Evolutionary conservation across 2,797 vertebrate genomes (phyloP).

Genomic region (Podarcis lilfordi): DNA sequence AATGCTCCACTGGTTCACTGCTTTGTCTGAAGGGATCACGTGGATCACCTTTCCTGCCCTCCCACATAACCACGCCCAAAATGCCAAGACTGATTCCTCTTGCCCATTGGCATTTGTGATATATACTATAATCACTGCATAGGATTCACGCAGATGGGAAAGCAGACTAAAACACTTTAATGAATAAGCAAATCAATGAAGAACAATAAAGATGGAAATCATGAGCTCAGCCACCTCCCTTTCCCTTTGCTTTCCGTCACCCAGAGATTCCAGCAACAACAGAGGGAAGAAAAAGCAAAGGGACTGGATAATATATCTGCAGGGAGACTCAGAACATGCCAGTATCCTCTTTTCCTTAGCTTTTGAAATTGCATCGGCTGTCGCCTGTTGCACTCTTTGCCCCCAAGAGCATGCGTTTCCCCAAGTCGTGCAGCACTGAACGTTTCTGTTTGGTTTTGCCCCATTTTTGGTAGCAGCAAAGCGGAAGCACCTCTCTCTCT

Average conservation of each 20-base stretch:
- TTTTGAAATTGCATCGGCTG: neutral
- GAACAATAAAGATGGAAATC: too few relatives aligned
- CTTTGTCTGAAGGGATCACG: neutral
- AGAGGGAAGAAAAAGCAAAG: neutral
- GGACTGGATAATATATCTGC: neutral
- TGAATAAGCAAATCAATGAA: neutral
- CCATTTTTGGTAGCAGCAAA: neutral
- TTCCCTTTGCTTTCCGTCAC: neutral
- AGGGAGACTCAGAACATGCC: neutral
- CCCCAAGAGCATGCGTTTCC: neutral
- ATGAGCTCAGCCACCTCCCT: neutral
- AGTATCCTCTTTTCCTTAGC: neutral
- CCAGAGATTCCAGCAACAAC: neutral
- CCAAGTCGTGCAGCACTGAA: neutral
- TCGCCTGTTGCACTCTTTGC: neutral
- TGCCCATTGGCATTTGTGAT: neutral
- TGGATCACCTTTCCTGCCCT: neutral
- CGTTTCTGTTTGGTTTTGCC: neutral
- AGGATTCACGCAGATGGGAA: neutral
- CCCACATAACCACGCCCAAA: neutral
- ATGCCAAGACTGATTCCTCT: neutral
- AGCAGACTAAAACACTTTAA: too few relatives aligned
- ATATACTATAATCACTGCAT: neutral
- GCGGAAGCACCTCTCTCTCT: too few relatives aligned
- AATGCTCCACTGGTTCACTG: neutral